Base-by-base conservation (phyloP, 2,797 vertebrate species). In the Enteromius mattozi region DNA sequence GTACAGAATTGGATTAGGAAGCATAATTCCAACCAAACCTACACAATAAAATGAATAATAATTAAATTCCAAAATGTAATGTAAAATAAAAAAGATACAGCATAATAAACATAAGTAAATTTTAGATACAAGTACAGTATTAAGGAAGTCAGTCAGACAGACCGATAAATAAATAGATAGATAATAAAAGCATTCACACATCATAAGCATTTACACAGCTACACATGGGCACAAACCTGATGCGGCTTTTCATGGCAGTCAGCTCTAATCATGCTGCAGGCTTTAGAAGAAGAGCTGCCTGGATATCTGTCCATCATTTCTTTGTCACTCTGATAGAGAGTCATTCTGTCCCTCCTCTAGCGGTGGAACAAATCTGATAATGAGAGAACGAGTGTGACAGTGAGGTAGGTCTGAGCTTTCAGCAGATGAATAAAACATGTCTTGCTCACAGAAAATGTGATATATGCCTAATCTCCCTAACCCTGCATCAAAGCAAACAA, bases 401-500 rank as follows among this genome's bases (percentile, higher is more conserved):
- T 61, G 80, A 85, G 80, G 74, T 74, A 19, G 45, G n/a, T 24
- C 9, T 83, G 78, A 79, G 88, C 87, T 88, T 88, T 85, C 51
- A 88, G 66, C 75, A 82, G 82, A 92, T 93, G 84, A 92, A 92
- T 92, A 91, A 93, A 92, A 91, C 87, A 92, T 86, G 30, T 12
- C n/a, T 69, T 4, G 13, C 80, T 71, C 82, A 86, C 83, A 85
- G 88, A 87, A 91, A 91, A 88, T 40, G 14, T 86, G 65, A 37
- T 85, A 76, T 78, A 87, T 80, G 45, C 82, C 85, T 91, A 87
- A 92, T 91, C 85, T 59, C 9, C n/a, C 56, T 24, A 59, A 69
- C 49, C 59, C 54, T 66, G 54, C 88, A 91, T 94, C 91, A 92
- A 89, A 87, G 56, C 75, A 84, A 88, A 91, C 87, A 90, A 77